Base-by-base conservation (phyloP, 2,797 vertebrate genomes). In the Echeneis naucrates region DNA sequence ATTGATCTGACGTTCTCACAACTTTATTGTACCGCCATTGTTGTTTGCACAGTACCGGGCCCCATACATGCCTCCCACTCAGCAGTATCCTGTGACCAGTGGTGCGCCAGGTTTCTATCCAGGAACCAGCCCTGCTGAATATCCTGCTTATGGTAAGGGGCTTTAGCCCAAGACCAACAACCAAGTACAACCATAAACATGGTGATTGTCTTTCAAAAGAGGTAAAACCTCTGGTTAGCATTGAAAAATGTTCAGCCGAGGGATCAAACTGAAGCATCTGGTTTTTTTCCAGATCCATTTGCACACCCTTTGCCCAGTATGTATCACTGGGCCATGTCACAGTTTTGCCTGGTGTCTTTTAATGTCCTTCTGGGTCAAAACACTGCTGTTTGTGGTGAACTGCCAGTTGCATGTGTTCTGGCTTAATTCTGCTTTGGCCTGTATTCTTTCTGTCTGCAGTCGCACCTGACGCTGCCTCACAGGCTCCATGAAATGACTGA, bases 91-190 rank as follows among this genome's bases (percentile, higher is more conserved):
- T 9, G 97, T 99, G 86, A 94, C 96, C 76, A 95, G 94, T 0
- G 94, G 96, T 5, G 95, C 97, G 60, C 92, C 96, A 71, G 90
- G 96, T 82, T 99, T 96, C 94, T 99, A 96, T 80, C 90, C 96
- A 17, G 96, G 96, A 94, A 96, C 96, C 71, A 98, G 94, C 92
- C 95, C 97, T 77, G 96, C 96, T 68, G 97, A 99, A 76, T 98
- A 96, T 57, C 78, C 95, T 70, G 86, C 96, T 88, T 99, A 96
- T 86, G 97, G 98, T 99, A 96, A 95, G 82, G 30, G 26, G 17
- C 40, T 77, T 75, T 58, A 75, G 13, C 53, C 37, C 6, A 35
- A 75, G 47, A 38, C 48, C 8, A 50, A 2, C 35, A 80, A 78
- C 75, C 83, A 86, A 83, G 88, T 85, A 81, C 72, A 88, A 82